A percentile compares a stretch with the other conserved stretches of the same genome.
phyloP scores from a whole-genome alignment of 2,797 vertebrate species.

The Coranthus polyacanthus region DNA sequence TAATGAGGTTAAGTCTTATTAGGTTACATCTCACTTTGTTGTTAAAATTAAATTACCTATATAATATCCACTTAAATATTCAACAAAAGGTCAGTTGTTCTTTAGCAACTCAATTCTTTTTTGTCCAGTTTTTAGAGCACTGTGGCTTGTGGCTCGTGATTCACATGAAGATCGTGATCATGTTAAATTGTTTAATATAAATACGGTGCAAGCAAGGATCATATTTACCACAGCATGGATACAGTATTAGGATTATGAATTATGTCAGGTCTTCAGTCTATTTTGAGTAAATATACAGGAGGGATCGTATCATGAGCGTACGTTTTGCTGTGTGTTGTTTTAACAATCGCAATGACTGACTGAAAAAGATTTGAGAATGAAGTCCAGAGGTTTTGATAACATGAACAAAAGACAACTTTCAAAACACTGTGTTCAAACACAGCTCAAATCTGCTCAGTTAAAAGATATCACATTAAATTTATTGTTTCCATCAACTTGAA shows the following conservation, averaged over 20 bases:
- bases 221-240: neutral
- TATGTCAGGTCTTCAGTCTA: neutral
- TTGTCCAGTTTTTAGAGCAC: neutral
- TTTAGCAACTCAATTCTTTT: neutral
- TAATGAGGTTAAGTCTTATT: neutral
- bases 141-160: conserved; percentile 4
- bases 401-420: neutral
- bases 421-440: neutral
- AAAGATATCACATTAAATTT: no score
- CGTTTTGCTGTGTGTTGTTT: no score
- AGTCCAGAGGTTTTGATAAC: no score
- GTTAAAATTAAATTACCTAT: conserved; percentile 22
- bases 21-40: conserved; percentile 4
- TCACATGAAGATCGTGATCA: conserved; percentile 21
- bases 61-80: conserved; percentile 13
- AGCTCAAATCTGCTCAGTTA: no score
- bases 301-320: neutral
- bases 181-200: neutral
- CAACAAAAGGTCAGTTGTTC: conserved; percentile 23
- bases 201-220: neutral
- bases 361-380: no score
- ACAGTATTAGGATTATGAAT: neutral
- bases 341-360: no score
- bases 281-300: conserved; percentile 36
- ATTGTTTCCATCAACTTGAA: neutral